Evolutionary conservation across 2,113 vertebrate species (phyloP), one percentile per base, ranked within the genome.

Genomic region (Pseudopodoces humilis): DNA sequence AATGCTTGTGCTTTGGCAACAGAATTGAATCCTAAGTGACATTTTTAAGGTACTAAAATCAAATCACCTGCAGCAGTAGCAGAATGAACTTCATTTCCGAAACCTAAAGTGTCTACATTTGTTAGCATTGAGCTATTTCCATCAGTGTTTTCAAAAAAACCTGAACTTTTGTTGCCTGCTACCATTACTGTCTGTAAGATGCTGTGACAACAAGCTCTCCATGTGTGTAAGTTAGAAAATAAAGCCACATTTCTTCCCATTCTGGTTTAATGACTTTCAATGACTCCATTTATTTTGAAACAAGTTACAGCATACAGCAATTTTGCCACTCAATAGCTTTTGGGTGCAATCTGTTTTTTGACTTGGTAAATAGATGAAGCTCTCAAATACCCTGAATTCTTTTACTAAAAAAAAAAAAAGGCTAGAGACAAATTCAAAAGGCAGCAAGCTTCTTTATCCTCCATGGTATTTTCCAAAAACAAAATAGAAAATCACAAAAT

Each of bases 251-350:
- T 95, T 92, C 79, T 81, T 63, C 71, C 69, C 68, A 83, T 93
- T 95, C 31, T 30, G 13, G 24, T 84, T 92, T 84, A 92, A 89
- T 56, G 80, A 50, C 78, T 75, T 95, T 83, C 79, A 94, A 64
- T 83, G 41, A 64, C 39, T 93, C 83, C 28, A 93, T 94, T 95
- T 96, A 88, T 88, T 95, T 74, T 84, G 80, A 76, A 95, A 62
- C n/a, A 77, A 74, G 64, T 83, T 88, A 90, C 50, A 88, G 79
- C 43, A 83, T 35, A 63, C 70, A 52, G 86, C 64, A 83, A 70
- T 95, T 94, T 87, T 86, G 80, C 65, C 63, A 44, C 72, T 84
- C 0, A 0, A 82, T 71, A 92, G 72, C 72, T 92, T 89, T 92
- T 92, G 53, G 65, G 56, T 53, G 28, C 65, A 88, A 86, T 86